phyloP scores from a whole-genome alignment of 2,113 vertebrate species.

The Colinus virginianus region DNA sequence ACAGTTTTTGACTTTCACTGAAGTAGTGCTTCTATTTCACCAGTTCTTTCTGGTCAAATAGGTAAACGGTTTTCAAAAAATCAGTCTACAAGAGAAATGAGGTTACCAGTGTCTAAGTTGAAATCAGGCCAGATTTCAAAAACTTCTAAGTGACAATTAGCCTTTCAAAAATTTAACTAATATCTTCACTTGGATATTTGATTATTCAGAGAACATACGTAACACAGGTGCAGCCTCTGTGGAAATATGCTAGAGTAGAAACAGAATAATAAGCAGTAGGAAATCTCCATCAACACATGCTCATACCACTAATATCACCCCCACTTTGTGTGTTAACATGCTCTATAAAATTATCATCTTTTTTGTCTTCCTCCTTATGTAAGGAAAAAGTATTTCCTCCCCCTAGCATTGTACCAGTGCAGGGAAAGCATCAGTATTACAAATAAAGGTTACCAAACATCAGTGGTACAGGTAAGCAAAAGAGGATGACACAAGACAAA shows the following conservation, averaged over 20 bases:
- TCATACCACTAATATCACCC: not conserved
- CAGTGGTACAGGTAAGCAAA: not conserved
- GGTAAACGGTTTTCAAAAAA: constrained; percentile 25
- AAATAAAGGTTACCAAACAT: not conserved
- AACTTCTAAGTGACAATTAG: not conserved
- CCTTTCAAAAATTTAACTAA: not conserved
- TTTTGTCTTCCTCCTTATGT: not conserved
- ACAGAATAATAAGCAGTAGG: not conserved
- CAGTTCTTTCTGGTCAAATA: not conserved
- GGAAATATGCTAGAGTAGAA: not conserved
- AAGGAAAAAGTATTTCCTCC: not conserved
- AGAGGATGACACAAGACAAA: not conserved
- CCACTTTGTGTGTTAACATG: not conserved
- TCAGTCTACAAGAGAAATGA: not conserved
- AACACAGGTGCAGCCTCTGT: not conserved
- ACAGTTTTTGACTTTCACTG: constrained; percentile 16
- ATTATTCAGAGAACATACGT: not conserved
- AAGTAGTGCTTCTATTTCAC: not conserved
- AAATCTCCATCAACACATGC: not conserved
- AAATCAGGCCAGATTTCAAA: not conserved
- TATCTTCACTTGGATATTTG: constrained; percentile 8
- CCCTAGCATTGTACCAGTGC: not conserved
- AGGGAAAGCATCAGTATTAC: not conserved
- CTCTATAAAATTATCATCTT: not conserved
- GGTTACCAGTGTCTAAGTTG: not conserved